These are phyloP conservation scores for Ianthella basta DNA, from an alignment of 37 sponge, comb jelly and placozoan genomes.

Conservation along the genomic window DNA sequence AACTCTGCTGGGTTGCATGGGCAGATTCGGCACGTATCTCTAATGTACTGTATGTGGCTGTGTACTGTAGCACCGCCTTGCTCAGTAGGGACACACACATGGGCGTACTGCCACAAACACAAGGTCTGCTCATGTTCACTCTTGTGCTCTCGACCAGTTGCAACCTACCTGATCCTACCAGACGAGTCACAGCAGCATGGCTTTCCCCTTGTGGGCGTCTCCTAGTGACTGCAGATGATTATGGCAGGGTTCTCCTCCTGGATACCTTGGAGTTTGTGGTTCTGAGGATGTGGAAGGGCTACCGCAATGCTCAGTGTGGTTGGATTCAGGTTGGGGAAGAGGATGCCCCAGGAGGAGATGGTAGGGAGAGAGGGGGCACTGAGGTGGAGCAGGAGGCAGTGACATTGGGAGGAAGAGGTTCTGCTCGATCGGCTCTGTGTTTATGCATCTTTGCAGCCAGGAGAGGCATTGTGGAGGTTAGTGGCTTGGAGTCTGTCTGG, in stretches of 20 bases:
- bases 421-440: slow-evolving; percentile 56
- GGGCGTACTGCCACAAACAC: not conserved
- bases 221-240: slow-evolving; percentile 27
- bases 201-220: slow-evolving; percentile 36
- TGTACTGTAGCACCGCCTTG: too few relatives aligned
- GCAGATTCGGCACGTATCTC: too few relatives aligned
- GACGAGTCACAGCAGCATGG: slow-evolving; percentile 3
- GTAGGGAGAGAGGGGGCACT: not conserved
- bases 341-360: slow-evolving; percentile 6
- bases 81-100: not conserved
- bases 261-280: slow-evolving; percentile 41
- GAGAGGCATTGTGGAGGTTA: slow-evolving; percentile 86
- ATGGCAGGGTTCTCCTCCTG: slow-evolving; percentile 78
- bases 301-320: slow-evolving; percentile 91
- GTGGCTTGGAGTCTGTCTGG: not conserved
- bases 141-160: not conserved
- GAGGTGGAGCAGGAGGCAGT: not conserved
- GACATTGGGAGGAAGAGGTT: too few relatives aligned
- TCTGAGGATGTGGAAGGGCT: slow-evolving; percentile 53
- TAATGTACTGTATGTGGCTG: too few relatives aligned
- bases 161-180: slow-evolving; percentile 13
- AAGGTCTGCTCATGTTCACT: slow-evolving; percentile 2
- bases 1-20: too few relatives aligned
- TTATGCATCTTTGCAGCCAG: slow-evolving; percentile 75
- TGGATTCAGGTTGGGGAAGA: slow-evolving; percentile 63